Base-by-base conservation (phyloP, 2,888 invertebrate genomes). In the Chesias legatella region DNA sequence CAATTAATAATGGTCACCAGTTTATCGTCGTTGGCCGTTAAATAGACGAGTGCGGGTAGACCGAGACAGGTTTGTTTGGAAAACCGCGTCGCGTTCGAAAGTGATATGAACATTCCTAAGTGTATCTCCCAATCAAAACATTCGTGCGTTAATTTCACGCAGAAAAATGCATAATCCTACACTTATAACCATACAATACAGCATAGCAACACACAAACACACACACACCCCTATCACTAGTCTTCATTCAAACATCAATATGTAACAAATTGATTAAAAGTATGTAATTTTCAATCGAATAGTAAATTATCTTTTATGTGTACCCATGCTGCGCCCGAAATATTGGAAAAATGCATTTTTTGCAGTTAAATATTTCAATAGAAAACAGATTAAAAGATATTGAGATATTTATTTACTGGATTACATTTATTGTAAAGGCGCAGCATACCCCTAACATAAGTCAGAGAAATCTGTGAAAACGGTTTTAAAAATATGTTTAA, bases 171-270 rank as follows among this genome's bases (percentile, higher is more conserved):
- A 39, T 20, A n/a, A 17, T 3, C 21, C 29, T 41, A 45, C 32
- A 30, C 11, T 30, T 25, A 34, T 39, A 45, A 32, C 31, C 31
- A 44, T 38, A 40, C 32, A 32, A 28, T 21, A 41, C 32, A 39
- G 39, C 35, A 32, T 32, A 44, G 35, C 44, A 35, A 32, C 24
- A 44, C 31, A 31, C 9, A 28, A 25, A 38, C 27, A n/a, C 30
- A 23, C 31, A 31, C 9, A 28, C 29, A 38, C 27, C 21, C 33
- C 28, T 32, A 39, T 22, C 10, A 13, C 22, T 25, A 9, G 10
- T 10, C 1, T 8, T 7, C 10, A 10, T 17, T 23, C 10, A 13
- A 26, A 23, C 8, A 22, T 34, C 8, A 43, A 33, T 17, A n/a
- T n/a, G n/a, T n/a, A 29, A 40, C 29, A 39, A 38, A 39, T 39